Evolutionary conservation across 2,888 invertebrate genomes (phyloP).

Genomic region (Anthophora plumipes): DNA sequence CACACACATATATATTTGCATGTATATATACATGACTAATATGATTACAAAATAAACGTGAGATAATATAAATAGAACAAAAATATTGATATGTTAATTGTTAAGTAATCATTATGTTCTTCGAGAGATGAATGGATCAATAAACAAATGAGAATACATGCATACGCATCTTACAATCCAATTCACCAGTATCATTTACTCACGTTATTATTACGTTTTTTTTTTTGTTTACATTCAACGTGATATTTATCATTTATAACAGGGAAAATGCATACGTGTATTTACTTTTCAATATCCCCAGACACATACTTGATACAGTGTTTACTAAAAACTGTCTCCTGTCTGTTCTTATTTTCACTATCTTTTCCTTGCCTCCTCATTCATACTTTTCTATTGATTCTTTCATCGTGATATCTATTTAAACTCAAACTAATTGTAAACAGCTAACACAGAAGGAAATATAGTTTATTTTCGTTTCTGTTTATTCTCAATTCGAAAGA

Average conservation of each 20-base stretch:
- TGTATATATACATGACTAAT: background rate
- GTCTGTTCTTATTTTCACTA: background rate
- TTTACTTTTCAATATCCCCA: background rate
- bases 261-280: too few species aligned
- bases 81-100: background rate
- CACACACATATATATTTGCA: background rate
- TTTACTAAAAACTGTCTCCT: background rate
- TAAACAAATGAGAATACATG: background rate
- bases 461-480: slow-evolving; percentile 68
- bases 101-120: background rate
- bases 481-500: slow-evolving; percentile 85
- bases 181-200: too few species aligned
- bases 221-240: too few species aligned
- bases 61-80: background rate
- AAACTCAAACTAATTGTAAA: background rate
- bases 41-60: background rate
- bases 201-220: too few species aligned
- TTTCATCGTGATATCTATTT: background rate
- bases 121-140: background rate
- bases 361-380: background rate
- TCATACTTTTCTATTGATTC: background rate
- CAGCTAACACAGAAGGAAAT: background rate
- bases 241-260: too few species aligned
- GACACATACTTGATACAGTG: background rate
- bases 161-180: background rate